These are phyloP conservation scores for Petromus typicus DNA, from an alignment of 2,113 vertebrate genomes.

Conservation along the genomic window DNA sequence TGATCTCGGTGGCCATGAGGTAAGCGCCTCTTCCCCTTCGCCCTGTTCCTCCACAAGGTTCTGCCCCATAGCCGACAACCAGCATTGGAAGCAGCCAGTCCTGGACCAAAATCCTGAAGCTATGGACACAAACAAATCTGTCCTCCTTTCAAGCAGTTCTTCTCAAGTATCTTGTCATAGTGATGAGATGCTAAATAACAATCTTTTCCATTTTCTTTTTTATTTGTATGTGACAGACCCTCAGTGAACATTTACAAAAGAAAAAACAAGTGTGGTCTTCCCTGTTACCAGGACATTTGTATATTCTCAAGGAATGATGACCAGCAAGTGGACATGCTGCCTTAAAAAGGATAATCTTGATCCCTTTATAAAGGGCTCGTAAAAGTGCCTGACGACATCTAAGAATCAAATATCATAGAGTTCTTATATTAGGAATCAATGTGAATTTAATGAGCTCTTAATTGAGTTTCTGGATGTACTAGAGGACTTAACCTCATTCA, in stretches of 20 bases:
- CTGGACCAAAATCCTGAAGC: neutral
- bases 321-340: neutral
- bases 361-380: neutral
- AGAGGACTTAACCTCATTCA: neutral
- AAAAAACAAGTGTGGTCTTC: neutral
- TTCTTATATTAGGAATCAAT: neutral
- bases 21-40: neutral
- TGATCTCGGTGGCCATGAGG: neutral
- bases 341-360: neutral
- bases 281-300: neutral
- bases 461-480: neutral
- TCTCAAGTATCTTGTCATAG: neutral
- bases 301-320: neutral
- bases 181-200: neutral
- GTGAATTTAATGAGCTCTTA: neutral
- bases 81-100: neutral
- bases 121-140: neutral
- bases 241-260: constrained; percentile 15
- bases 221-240: neutral
- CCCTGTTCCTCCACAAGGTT: neutral
- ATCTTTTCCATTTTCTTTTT: neutral
- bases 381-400: neutral
- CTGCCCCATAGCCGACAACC: neutral
- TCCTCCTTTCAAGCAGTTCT: neutral
- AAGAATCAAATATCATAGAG: neutral